These are phyloP conservation scores for Triplophysa yarkandensis DNA, from an alignment of 2,797 vertebrate genomes.

Conservation along the genomic window DNA sequence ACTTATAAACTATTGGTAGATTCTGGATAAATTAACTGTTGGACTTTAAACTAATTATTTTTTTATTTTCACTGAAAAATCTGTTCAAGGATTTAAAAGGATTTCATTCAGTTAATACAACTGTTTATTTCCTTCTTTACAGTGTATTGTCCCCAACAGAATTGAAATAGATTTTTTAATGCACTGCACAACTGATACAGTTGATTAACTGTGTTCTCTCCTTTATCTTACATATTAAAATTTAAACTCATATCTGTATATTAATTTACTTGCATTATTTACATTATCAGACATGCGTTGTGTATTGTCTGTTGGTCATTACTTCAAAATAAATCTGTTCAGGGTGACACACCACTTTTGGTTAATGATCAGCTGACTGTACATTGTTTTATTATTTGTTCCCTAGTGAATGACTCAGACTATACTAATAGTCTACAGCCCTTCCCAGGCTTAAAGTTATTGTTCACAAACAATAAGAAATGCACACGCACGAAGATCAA, in stretches of 20 bases:
- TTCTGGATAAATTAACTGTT: no score
- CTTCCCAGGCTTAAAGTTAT: neutral
- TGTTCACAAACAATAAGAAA: neutral
- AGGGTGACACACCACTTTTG: neutral
- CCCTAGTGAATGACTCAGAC: slow-evolving; percentile 19
- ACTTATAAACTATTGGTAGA: no score
- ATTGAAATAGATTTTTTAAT: neutral
- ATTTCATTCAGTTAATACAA: no score
- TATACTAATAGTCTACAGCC: neutral
- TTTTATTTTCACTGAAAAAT: no score
- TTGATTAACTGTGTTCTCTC: neutral
- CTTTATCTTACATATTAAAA: neutral
- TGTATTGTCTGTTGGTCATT: neutral
- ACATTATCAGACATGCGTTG: no score
- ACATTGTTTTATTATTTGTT: slow-evolving; percentile 1
- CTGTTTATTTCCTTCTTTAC: no score
- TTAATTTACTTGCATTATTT: no score
- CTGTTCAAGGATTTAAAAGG: no score
- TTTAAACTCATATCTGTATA: neutral
- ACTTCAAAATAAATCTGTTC: neutral
- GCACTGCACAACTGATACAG: neutral
- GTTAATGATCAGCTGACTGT: slow-evolving; percentile 13
- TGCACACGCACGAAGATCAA: neutral
- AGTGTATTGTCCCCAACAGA: neutral
- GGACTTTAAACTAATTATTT: no score